Conservation (phyloP, 2,797 vertebrate genomes). For the Spatula versicolor region DNA sequence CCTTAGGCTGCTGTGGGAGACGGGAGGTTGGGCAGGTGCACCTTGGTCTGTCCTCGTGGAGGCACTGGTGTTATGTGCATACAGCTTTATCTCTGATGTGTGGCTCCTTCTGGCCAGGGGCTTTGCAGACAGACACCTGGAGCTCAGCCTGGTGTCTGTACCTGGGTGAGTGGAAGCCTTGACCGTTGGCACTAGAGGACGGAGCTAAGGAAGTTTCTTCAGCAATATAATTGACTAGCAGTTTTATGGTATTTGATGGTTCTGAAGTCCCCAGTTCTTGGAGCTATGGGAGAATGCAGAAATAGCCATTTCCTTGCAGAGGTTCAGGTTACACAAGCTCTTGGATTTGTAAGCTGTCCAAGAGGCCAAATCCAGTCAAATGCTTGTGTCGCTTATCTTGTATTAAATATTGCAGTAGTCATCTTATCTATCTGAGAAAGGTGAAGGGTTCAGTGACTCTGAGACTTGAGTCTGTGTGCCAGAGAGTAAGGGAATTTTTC, state of each 20-base stretch:
- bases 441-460: slow-evolving; percentile 54
- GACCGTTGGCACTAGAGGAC: not conserved
- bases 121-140: not conserved
- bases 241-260: not conserved
- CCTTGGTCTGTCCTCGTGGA: not conserved
- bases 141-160: not conserved
- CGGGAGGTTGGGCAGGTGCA: not conserved
- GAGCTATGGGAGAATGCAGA: not conserved
- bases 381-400: slow-evolving; percentile 59
- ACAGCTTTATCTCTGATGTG: not conserved
- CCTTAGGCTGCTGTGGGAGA: not conserved
- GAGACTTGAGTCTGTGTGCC: slow-evolving; percentile 32
- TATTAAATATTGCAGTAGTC: slow-evolving; percentile 67
- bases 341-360: slow-evolving; percentile 61
- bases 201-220: not conserved
- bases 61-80: not conserved
- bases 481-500: slow-evolving; percentile 52
- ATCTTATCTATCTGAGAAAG: slow-evolving; percentile 63
- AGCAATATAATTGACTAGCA: not conserved
- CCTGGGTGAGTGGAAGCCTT: not conserved
- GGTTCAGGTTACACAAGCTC: slow-evolving; percentile 51
- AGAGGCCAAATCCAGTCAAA: slow-evolving; percentile 71
- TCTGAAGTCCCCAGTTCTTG: not conserved
- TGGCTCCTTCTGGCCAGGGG: not conserved
- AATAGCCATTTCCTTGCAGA: slow-evolving; percentile 45